phyloP scores from a whole-genome alignment of 2,888 invertebrate species.

The Lepidochrysops patricia region DNA sequence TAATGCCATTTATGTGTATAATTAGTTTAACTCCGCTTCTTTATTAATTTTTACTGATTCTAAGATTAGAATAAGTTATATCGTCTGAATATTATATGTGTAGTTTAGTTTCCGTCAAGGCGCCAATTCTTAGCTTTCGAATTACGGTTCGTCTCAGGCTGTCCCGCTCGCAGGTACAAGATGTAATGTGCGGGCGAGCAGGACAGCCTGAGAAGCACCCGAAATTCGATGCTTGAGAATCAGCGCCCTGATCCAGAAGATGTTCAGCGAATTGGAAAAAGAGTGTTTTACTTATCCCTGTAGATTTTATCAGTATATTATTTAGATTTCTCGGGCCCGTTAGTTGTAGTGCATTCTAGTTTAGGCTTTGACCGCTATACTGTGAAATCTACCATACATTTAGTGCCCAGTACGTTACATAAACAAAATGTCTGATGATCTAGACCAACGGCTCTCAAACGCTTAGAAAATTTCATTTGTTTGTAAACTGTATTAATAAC shows the following conservation, averaged over 20 bases:
- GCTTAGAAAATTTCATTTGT: not conserved
- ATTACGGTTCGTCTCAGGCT: no score
- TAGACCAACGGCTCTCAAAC: slow-evolving; percentile 20
- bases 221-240: no score
- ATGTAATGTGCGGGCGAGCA: no score
- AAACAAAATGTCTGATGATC: slow-evolving; percentile 26
- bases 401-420: slow-evolving; percentile 22
- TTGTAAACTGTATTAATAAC: not conserved
- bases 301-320: slow-evolving; percentile 21
- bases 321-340: slow-evolving; percentile 23
- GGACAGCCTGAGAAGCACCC: no score
- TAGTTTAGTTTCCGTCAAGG: not conserved
- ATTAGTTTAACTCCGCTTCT: not conserved
- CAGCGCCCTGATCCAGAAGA: not conserved
- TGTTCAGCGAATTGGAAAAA: slow-evolving; percentile 11
- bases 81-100: not conserved
- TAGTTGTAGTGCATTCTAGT: slow-evolving; percentile 22
- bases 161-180: no score
- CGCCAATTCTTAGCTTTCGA: no score
- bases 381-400: slow-evolving; percentile 23
- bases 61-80: not conserved
- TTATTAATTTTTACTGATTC: not conserved
- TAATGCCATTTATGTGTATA: not conserved
- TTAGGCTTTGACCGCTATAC: slow-evolving; percentile 24
- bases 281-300: slow-evolving; percentile 15